These are phyloP conservation scores for Hypotaenidia philippensis DNA, from an alignment of 2,797 vertebrate species.

Conservation along the genomic window DNA sequence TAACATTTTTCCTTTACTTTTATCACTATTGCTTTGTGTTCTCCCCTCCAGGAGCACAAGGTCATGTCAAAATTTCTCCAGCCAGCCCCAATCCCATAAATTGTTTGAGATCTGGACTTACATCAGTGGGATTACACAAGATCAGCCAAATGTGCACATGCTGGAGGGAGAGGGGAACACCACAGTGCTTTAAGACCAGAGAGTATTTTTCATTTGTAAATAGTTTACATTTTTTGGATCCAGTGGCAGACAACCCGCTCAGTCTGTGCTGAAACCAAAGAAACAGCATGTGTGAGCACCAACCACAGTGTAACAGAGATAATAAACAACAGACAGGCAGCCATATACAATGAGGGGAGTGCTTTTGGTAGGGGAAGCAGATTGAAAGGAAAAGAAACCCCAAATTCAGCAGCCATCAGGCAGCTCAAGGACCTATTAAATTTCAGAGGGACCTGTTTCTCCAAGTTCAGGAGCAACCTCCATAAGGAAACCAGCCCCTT, in stretches of 20 bases:
- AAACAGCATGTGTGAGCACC: slow-evolving; percentile 75
- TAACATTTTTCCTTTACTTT: slow-evolving; percentile 55
- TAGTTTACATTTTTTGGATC: slow-evolving; percentile 82
- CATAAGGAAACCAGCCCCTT: neutral
- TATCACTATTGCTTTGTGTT: slow-evolving; percentile 47
- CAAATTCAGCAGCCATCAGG: neutral
- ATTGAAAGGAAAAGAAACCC: slow-evolving; percentile 18
- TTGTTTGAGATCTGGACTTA: slow-evolving; percentile 55
- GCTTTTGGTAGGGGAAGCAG: slow-evolving; percentile 30
- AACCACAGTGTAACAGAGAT: slow-evolving; percentile 80
- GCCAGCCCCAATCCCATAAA: neutral
- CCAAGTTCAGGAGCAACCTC: neutral
- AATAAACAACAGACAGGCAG: slow-evolving; percentile 80
- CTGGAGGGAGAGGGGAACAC: slow-evolving; percentile 61
- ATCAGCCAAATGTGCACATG: slow-evolving; percentile 76
- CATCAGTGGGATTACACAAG: slow-evolving; percentile 73
- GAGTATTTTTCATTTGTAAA: slow-evolving; percentile 82
- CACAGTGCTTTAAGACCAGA: slow-evolving; percentile 71
- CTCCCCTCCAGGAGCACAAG: slow-evolving; percentile 36
- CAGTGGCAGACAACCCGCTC: slow-evolving; percentile 73
- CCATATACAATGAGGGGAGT: slow-evolving; percentile 21
- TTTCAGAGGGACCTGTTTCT: neutral
- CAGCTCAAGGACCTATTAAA: neutral
- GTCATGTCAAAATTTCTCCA: slow-evolving; percentile 28
- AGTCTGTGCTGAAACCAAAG: slow-evolving; percentile 79